A percentile compares a stretch with the other conserved stretches of the same genome.
Evolutionary conservation across 2,113 vertebrate genomes (phyloP).

Genomic region (Pongo abelii): DNA sequence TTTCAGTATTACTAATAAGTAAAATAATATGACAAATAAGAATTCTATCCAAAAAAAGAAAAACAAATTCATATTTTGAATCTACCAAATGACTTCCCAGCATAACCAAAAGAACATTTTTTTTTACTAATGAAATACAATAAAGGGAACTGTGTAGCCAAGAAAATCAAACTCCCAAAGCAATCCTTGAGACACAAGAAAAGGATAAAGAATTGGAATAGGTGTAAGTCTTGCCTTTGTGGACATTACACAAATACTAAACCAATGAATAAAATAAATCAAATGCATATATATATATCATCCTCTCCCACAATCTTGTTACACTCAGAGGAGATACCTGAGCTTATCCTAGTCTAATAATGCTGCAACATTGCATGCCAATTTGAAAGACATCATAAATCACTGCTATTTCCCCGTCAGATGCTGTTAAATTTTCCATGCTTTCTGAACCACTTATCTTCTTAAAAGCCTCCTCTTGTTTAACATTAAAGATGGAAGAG

Average conservation of each 20-base stretch:
- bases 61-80: conserved; percentile 46
- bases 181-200: not conserved
- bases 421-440: conserved; percentile 44
- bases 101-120: conserved; percentile 24
- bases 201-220: not conserved
- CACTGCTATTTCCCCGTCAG: conserved; percentile 27
- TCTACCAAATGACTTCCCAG: conserved; percentile 38
- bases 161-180: conserved; percentile 48
- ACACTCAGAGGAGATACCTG: conserved; percentile 9
- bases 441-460: conserved; percentile 50
- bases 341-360: conserved; percentile 54
- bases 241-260: not conserved
- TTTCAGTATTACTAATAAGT: conserved; percentile 64
- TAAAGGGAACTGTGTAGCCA: not conserved
- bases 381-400: conserved; percentile 75
- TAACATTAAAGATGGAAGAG: not conserved
- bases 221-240: conserved; percentile 9
- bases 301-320: not conserved
- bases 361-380: conserved; percentile 60
- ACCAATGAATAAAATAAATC: conserved; percentile 30
- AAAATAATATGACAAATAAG: conserved; percentile 78
- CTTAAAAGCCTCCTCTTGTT: not conserved
- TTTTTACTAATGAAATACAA: not conserved
- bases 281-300: not conserved
- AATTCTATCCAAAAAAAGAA: conserved; percentile 14